Evolutionary conservation across 2,113 vertebrate genomes (phyloP).

Genomic region (Eupsittula cactorum): DNA sequence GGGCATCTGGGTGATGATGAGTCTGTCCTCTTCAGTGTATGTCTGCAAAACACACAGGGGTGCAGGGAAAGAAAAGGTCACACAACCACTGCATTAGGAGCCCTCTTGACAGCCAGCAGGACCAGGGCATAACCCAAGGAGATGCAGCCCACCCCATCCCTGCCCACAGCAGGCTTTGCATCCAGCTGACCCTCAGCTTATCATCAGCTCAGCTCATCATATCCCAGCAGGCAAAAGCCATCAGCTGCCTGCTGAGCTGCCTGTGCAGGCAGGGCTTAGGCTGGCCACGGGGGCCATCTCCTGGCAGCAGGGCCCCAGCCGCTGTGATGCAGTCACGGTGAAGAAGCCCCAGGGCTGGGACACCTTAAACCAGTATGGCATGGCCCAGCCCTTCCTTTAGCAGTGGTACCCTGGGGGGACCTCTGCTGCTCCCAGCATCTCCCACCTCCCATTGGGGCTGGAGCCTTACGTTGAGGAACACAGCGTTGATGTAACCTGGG

Average conservation of each 20-base stretch:
- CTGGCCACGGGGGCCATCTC: background rate
- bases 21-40: background rate
- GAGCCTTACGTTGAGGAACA: constrained; percentile 53
- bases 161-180: background rate
- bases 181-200: background rate
- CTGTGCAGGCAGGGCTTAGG: background rate
- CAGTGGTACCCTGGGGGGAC: fast-evolving
- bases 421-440: background rate
- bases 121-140: background rate
- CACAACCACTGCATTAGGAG: background rate
- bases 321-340: fast-evolving
- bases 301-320: background rate
- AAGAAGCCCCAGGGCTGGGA: background rate
- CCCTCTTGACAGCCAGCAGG: background rate
- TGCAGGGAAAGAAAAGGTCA: fast-evolving
- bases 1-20: constrained; percentile 65
- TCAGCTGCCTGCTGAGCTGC: background rate
- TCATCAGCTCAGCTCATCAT: background rate
- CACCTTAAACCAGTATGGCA: background rate
- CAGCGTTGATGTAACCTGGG: constrained; percentile 62
- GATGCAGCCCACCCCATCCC: background rate
- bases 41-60: background rate
- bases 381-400: background rate
- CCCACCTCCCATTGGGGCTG: fast-evolving
- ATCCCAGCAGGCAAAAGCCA: background rate